Percentiles rank a stretch among this genome's conserved stretches.
These are phyloP conservation scores for Dipus sagitta DNA, from an alignment of 2,797 vertebrate genomes.

Conservation along the genomic window DNA sequence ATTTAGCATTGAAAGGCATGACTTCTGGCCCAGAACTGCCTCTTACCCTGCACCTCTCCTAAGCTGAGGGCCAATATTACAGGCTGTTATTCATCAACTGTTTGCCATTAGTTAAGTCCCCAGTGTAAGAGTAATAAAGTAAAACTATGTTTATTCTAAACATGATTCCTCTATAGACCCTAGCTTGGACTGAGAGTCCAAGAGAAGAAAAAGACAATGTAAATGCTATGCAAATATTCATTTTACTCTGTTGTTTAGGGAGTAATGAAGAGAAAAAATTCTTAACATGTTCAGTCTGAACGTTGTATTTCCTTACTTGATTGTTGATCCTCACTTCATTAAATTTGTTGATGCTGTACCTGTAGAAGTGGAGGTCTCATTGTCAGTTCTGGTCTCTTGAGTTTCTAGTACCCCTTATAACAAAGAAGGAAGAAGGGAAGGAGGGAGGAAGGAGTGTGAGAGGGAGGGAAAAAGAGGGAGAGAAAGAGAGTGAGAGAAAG, in stretches of 20 bases:
- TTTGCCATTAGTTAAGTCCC: not conserved
- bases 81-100: not conserved
- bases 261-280: not conserved
- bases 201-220: not conserved
- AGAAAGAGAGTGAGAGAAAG: not conserved
- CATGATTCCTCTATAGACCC: not conserved
- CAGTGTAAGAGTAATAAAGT: not conserved
- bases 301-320: too few species aligned
- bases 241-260: not conserved
- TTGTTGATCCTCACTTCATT: not conserved
- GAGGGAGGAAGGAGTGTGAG: not conserved
- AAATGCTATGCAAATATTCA: not conserved
- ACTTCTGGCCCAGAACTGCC: not conserved
- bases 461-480: not conserved
- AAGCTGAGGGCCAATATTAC: not conserved
- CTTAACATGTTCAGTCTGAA: not conserved
- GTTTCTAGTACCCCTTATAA: constrained; percentile 35
- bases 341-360: not conserved
- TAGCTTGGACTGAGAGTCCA: not conserved
- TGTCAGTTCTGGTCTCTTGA: constrained; percentile 9
- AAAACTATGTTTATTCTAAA: fast-evolving
- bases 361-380: not conserved
- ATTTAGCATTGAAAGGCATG: not conserved
- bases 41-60: not conserved
- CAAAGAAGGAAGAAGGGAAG: not conserved